These are phyloP conservation scores for Littorina saxatilis DNA, from an alignment of 1,140 invertebrate genomes.

Conservation along the genomic window DNA sequence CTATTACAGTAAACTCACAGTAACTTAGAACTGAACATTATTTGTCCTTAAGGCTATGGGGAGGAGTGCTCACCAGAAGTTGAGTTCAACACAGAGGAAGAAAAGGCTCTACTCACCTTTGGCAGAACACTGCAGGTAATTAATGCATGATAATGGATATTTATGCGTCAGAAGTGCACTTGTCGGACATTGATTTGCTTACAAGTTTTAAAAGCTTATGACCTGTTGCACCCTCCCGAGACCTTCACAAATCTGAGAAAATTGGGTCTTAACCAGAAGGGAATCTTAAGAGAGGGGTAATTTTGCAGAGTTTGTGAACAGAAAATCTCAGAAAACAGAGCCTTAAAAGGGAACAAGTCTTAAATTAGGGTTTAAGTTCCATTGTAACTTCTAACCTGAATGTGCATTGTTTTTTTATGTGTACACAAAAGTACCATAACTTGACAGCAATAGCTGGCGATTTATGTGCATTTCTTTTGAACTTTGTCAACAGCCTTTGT, in stretches of 20 bases:
- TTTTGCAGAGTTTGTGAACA: no score
- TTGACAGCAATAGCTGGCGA: no score
- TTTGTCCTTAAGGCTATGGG: neutral
- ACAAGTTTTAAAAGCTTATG: neutral
- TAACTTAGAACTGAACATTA: no score
- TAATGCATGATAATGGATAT: neutral
- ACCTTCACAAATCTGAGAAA: no score
- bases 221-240: neutral
- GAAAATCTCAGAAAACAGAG: no score
- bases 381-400: neutral
- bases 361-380: neutral
- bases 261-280: no score
- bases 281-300: neutral
- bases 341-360: no score
- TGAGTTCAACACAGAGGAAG: conserved; percentile 50
- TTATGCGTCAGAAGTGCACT: neutral
- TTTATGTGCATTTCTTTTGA: no score
- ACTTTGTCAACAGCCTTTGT: no score
- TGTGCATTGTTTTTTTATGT: no score
- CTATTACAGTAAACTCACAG: no score
- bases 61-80: neutral
- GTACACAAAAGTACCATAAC: no score
- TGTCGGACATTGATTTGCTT: neutral
- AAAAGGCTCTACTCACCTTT: conserved; percentile 56
- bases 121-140: conserved; percentile 50